Base-by-base conservation (phyloP, 2,888 invertebrate genomes). In the Oligia latruncula region DNA sequence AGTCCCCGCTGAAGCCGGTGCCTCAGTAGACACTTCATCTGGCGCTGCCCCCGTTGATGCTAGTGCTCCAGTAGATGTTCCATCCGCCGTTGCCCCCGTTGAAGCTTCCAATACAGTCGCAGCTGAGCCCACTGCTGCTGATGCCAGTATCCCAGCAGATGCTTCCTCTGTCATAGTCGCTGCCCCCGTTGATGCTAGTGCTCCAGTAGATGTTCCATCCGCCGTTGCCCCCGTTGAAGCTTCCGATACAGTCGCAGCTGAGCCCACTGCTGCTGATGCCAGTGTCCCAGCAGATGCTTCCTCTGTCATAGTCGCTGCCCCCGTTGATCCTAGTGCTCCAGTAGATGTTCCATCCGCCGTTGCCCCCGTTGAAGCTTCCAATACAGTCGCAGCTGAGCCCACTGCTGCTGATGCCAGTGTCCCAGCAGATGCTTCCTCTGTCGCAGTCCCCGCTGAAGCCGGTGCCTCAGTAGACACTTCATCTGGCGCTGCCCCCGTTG, bases 401-500 rank as follows among this genome's bases (percentile, higher is more conserved):
- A 9, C 46, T 17, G 0, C 29, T 11, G 23, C 29, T 71, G 29
- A 40, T 20, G 9, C 11, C 9, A 8, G 3, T 70, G 74, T 0
- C 23, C 15, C 84, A 9, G 40, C 13, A 67, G 46, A 58, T 35
- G 65, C 29, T 17, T 23, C 35, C 8, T 4, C 66, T 55, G 35
- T 2, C 8, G 0, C 15, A 4, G 43, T 1, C 0, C 55, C 71
- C 46, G 2, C 8, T 74, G 40, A 71, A 4, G 17, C 6, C 0
- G 13, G 4, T 71, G 20, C 9, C 17, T 9, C 35, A 17, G 74
- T 0, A 58, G 17, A 17, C 0, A 1, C 0, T 17, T 6, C 60
- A 0, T 4, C 67, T 0, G 17, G 0, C 2, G 0, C 29, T 0
- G 23, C 3, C 6, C 0, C 20, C 0, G n/a, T 5, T n/a, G 40